phyloP scores from a whole-genome alignment of 2,113 vertebrate genomes.

The Dissostichus mawsoni region DNA sequence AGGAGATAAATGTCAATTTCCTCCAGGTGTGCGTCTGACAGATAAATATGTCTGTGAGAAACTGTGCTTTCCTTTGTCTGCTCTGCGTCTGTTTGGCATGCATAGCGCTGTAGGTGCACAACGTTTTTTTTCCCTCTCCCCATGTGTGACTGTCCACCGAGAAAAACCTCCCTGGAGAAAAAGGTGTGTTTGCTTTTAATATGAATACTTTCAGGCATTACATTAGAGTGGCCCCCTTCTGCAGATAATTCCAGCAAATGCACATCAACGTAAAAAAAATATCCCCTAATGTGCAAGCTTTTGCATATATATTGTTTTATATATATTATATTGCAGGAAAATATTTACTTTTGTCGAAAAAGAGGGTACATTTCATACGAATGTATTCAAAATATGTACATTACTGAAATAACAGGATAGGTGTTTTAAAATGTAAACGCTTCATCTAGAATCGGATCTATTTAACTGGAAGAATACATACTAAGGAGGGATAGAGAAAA shows the following conservation, averaged over 20 bases:
- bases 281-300: neutral
- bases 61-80: slow-evolving; percentile 24
- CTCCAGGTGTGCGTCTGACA: slow-evolving; percentile 3
- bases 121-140: slow-evolving; percentile 27
- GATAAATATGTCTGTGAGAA: slow-evolving; percentile 8
- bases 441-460: slow-evolving; percentile 37
- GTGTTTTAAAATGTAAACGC: slow-evolving; percentile 13
- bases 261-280: slow-evolving; percentile 4
- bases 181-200: neutral
- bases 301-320: neutral
- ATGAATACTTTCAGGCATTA: slow-evolving; percentile 30
- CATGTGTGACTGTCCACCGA: slow-evolving; percentile 44
- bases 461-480: slow-evolving; percentile 30
- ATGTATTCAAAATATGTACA: slow-evolving; percentile 13
- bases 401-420: neutral
- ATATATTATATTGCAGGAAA: neutral
- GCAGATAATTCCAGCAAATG: slow-evolving; percentile 37
- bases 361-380: neutral
- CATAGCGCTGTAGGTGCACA: slow-evolving; percentile 20
- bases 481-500: neutral
- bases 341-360: neutral
- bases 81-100: slow-evolving; percentile 21
- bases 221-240: slow-evolving; percentile 32
- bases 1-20: slow-evolving; percentile 27
- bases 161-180: slow-evolving; percentile 47